Conservation (phyloP, 1,140 invertebrate species). For the Batillaria attramentaria region DNA sequence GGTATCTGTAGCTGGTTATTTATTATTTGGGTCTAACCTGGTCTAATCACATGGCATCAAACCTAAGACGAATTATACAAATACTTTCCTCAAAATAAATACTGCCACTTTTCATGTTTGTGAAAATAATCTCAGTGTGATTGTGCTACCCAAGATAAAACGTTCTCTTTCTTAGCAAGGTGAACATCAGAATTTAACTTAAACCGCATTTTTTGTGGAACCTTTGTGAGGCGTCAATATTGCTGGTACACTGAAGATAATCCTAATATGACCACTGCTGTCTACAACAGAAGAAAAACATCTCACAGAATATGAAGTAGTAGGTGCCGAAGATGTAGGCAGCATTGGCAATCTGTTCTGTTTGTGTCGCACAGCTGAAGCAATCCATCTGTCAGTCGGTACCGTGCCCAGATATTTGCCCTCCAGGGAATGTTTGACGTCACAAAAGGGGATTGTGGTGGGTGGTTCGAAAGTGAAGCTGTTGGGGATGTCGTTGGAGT, state of each 20-base stretch:
- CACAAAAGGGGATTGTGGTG: constrained; percentile 54
- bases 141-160: neutral
- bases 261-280: neutral
- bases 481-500: constrained; percentile 73
- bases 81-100: too few relatives aligned
- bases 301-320: constrained; percentile 63
- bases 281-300: neutral
- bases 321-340: constrained; percentile 77
- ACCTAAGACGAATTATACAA: too few relatives aligned
- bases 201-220: neutral
- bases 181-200: neutral
- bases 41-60: too few relatives aligned
- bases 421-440: constrained; percentile 57
- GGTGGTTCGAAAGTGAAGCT: constrained; percentile 73
- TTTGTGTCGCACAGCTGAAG: constrained; percentile 74
- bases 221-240: neutral
- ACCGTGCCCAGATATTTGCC: constrained; percentile 68
- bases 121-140: neutral
- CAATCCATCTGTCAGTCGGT: constrained; percentile 58
- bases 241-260: neutral
- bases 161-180: neutral
- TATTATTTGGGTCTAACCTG: too few relatives aligned
- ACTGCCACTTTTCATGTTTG: too few relatives aligned
- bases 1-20: too few relatives aligned
- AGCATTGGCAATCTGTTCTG: constrained; percentile 73